Conservation (phyloP, 2,888 invertebrate species). For the Agrotis segetum region DNA sequence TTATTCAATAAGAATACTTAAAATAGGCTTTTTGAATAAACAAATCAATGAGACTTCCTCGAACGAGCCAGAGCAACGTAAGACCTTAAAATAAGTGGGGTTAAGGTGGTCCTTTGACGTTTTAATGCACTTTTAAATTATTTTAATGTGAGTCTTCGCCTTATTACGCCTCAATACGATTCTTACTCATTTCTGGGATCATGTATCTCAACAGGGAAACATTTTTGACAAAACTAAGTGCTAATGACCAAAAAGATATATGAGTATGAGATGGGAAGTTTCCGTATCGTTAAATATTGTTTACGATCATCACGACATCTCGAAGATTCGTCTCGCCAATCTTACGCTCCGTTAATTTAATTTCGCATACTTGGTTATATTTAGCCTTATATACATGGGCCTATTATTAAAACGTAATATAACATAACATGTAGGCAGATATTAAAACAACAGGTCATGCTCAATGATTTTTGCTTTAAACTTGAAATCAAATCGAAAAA, state of each 20-base stretch:
- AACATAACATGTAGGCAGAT: not conserved
- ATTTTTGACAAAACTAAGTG: slow-evolving; percentile 18
- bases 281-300: slow-evolving; percentile 28
- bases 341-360: slow-evolving; percentile 13
- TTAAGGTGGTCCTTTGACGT: not conserved
- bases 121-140: slow-evolving; percentile 8
- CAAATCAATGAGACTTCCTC: not conserved
- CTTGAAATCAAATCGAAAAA: slow-evolving; percentile 24
- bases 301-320: slow-evolving; percentile 15
- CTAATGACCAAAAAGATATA: slow-evolving; percentile 4
- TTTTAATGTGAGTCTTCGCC: not conserved
- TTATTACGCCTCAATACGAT: not conserved
- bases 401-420: slow-evolving; percentile 19
- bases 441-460: slow-evolving; percentile 12
- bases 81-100: not conserved
- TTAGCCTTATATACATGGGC: not conserved
- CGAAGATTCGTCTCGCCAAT: not conserved
- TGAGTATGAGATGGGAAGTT: slow-evolving; percentile 18
- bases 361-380: not conserved
- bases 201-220: slow-evolving; percentile 37
- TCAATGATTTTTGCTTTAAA: slow-evolving; percentile 13
- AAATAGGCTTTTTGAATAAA: no score
- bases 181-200: slow-evolving; percentile 24
- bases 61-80: not conserved
- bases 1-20: no score